Base-by-base conservation (phyloP, 37 sponge, comb jelly and placozoan species). In the Ephydatia muelleri region DNA sequence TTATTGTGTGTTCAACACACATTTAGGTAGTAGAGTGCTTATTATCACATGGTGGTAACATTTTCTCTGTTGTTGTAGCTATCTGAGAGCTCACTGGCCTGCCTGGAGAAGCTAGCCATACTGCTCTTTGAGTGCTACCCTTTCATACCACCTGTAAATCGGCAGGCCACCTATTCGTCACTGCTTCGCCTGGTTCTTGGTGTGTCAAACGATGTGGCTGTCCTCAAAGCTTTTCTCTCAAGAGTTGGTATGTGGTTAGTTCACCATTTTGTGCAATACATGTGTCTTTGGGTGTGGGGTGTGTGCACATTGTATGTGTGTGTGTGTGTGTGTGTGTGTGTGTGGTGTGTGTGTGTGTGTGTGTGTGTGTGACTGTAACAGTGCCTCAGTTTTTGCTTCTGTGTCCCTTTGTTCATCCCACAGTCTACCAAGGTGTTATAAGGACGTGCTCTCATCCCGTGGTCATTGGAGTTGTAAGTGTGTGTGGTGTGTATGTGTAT, bases 381-480 rank as follows among this genome's bases (percentile, higher is more conserved):
- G 48, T 40, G 48, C 38, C 57, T 57, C 19, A 19, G 12, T 57
- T 11, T 13, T 1, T 57, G 16, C 57, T 16, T 39, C 32, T 70
- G 30, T 79, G 37, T 37, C 32, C 33, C 19, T 48, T 64, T 82
- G 26, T 32, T 14, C 27, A 29, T 83, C 16, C 9, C 49, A 66
- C 57, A 96, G 96, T 93, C 19, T 93, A 91, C 68, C 96, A 96
- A 85, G 96, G 96, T 19, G 33, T 96, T 57, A 88, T 96, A 34
- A 72, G 91, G 48, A 88, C 91, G 0, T 96, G 94, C 67, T 96
- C 96, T 9, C 92, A 93, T 81, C 94, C 88, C 26, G 90, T 89
- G 21, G 87, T 91, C 35, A 29, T 95, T 32, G 91, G 92, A 64
- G 80, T 72, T 40, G 95, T 95, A 37, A 81, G 89, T 79, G 9